A percentile compares a stretch with the other conserved stretches of the same genome.
These are phyloP conservation scores for Triplophysa dalaica DNA, from an alignment of 2,113 vertebrate genomes.

Conservation along the genomic window DNA sequence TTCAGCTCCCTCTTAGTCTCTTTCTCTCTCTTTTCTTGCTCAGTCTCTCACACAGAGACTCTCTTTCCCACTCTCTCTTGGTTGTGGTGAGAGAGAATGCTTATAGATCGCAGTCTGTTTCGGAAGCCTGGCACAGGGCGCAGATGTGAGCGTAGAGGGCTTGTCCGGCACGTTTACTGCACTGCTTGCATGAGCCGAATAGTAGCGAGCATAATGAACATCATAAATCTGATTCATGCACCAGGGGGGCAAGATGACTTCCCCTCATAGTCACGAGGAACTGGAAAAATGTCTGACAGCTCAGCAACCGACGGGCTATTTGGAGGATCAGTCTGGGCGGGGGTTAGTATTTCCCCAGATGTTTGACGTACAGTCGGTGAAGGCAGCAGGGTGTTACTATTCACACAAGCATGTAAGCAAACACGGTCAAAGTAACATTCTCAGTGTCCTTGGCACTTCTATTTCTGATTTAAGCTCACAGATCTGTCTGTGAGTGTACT, in stretches of 20 bases:
- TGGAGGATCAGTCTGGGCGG: constrained; percentile 23
- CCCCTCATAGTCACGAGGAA: constrained; percentile 33
- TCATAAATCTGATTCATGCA: constrained; percentile 64
- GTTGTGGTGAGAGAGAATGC: constrained; percentile 39
- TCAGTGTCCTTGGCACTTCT: neutral
- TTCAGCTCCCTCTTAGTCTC: constrained; percentile 11
- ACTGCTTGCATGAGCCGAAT: constrained; percentile 48
- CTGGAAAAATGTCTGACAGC: constrained; percentile 47
- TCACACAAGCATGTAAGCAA: constrained; percentile 48
- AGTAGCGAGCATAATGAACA: constrained; percentile 60
- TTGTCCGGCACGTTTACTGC: constrained; percentile 52
- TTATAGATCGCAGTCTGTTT: constrained; percentile 53
- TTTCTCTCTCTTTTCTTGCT: neutral
- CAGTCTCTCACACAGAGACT: constrained; percentile 13
- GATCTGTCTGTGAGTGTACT: neutral
- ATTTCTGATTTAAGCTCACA: neutral
- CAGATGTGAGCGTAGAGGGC: constrained; percentile 28
- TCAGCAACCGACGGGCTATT: constrained; percentile 37
- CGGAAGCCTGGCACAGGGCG: constrained; percentile 50
- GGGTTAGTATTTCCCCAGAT: constrained; percentile 50
- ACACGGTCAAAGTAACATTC: constrained; percentile 20
- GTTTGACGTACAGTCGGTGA: constrained; percentile 37
- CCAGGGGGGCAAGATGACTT: constrained; percentile 38
- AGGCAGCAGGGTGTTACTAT: constrained; percentile 48
- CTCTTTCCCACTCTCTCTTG: constrained; percentile 29